A percentile compares a stretch with the other conserved stretches of the same genome.
Evolutionary conservation across 2,797 vertebrate species (phyloP).

Genomic region (Sphaeramia orbicularis): DNA sequence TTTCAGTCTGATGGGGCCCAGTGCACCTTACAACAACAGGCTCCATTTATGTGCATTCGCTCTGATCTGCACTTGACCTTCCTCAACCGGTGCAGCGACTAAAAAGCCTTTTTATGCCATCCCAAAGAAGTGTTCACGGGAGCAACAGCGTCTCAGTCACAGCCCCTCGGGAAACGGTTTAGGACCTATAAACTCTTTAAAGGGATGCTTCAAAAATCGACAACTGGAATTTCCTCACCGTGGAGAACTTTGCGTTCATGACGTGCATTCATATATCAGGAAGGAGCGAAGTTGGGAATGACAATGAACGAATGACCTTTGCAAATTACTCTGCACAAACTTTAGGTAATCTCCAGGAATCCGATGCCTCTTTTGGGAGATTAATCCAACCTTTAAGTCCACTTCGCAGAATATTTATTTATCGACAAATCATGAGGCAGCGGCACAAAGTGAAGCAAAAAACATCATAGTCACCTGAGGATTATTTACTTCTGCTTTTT

Average conservation of each 20-base stretch:
- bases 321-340: conserved; percentile 38
- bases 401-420: conserved; percentile 14
- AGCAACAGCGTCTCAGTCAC: conserved; percentile 35
- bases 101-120: conserved; percentile 69
- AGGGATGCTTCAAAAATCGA: conserved; percentile 60
- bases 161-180: conserved; percentile 52
- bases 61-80: conserved; percentile 78
- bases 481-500: too few relatives aligned
- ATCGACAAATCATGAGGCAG: too few relatives aligned
- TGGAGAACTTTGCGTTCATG: conserved; percentile 46
- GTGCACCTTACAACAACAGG: conserved; percentile 60
- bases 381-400: conserved; percentile 33
- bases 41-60: conserved; percentile 69
- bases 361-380: conserved; percentile 21
- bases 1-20: conserved; percentile 70
- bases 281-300: conserved; percentile 34
- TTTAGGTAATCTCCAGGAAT: conserved; percentile 39
- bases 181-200: conserved; percentile 68
- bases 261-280: conserved; percentile 45
- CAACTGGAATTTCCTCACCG: conserved; percentile 47
- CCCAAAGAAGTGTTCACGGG: conserved; percentile 51
- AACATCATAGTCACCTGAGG: too few relatives aligned
- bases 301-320: conserved; percentile 61
- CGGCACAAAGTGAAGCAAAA: too few relatives aligned
- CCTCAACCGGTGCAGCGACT: conserved; percentile 58